A percentile compares a stretch with the other conserved stretches of the same genome.
phyloP scores from a whole-genome alignment of 2,113 vertebrate species.

The Paracanthobrama guichenoti region DNA sequence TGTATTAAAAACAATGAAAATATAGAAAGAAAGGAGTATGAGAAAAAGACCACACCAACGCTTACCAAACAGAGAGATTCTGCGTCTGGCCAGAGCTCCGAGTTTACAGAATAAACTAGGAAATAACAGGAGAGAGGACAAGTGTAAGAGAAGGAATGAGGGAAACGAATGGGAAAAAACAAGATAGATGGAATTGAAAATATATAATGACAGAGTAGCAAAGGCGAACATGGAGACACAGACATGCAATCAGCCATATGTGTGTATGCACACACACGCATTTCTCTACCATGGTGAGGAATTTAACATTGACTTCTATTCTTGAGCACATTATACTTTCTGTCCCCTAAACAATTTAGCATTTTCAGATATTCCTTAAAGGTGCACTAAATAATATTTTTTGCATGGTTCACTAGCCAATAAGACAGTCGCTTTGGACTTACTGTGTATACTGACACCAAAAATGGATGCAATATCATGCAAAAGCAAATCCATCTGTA shows the following conservation, averaged over 20 bases:
- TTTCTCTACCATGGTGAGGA: not conserved
- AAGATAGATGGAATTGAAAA: constrained; percentile 26
- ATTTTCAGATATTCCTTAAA: not conserved
- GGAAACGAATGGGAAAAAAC: constrained; percentile 25
- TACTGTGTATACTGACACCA: not conserved
- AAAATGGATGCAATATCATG: not conserved
- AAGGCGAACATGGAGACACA: constrained; percentile 23
- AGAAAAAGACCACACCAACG: constrained; percentile 16
- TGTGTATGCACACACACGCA: not conserved
- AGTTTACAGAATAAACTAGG: constrained; percentile 76
- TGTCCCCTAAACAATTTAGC: not conserved
- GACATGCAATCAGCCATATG: not conserved
- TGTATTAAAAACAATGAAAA: not conserved
- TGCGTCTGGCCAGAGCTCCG: constrained; percentile 67
- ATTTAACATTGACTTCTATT: not conserved
- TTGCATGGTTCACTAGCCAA: not conserved
- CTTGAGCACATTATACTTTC: not conserved
- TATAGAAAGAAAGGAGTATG: not conserved
- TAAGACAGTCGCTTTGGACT: too few relatives aligned
- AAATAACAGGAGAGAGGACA: constrained; percentile 35
- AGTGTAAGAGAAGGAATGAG: constrained; percentile 19
- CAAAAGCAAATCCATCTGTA: not conserved
- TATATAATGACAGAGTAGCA: constrained; percentile 3
- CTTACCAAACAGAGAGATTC: constrained; percentile 73
- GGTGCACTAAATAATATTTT: not conserved